These are phyloP conservation scores for Chloropsis cyanopogon DNA, from an alignment of 2,113 vertebrate genomes.

Conservation along the genomic window DNA sequence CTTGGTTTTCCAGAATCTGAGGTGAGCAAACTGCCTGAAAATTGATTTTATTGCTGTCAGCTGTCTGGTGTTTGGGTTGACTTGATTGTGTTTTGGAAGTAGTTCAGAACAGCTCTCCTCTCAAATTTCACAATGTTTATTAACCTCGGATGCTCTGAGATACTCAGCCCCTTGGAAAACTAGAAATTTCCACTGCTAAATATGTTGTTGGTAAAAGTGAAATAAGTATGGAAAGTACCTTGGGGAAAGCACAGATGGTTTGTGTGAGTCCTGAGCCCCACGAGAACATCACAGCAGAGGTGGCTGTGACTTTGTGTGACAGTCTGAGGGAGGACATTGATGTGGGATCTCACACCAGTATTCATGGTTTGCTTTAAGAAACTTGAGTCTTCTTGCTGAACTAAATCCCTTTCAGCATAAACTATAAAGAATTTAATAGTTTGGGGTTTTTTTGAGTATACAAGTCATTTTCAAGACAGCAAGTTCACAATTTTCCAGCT, in stretches of 20 bases:
- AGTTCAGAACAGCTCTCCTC: neutral
- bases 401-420: neutral
- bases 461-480: neutral
- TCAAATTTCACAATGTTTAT: neutral
- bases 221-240: neutral
- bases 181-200: neutral
- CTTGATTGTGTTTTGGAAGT: neutral
- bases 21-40: neutral
- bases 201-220: neutral
- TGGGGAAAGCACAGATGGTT: neutral
- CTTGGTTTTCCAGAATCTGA: neutral
- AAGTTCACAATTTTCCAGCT: neutral
- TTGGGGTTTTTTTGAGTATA: neutral
- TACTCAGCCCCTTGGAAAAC: neutral
- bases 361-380: neutral
- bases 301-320: neutral
- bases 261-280: neutral
- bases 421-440: fast-evolving
- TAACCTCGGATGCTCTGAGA: neutral
- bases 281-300: neutral
- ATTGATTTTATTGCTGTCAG: fast-evolving
- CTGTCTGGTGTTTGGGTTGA: neutral
- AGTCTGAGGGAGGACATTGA: neutral
- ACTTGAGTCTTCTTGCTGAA: neutral
- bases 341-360: neutral